These are phyloP conservation scores for Scaptodrosophila latifasciaeformis DNA, from an alignment of 2,888 invertebrate species.

Conservation along the genomic window DNA sequence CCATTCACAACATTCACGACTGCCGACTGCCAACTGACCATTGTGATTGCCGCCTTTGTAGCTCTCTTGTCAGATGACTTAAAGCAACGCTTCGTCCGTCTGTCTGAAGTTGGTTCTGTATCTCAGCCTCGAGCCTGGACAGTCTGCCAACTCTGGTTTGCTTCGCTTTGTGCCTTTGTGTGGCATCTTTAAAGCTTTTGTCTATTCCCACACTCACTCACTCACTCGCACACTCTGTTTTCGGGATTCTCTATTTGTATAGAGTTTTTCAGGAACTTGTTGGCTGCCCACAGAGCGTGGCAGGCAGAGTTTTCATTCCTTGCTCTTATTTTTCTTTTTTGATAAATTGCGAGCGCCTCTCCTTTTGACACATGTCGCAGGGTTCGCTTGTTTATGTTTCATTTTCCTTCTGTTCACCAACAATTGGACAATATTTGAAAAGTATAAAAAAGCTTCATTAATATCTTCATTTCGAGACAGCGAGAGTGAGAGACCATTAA, in stretches of 20 bases:
- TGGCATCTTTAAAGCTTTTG: constrained; percentile 37
- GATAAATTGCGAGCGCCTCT: constrained; percentile 65
- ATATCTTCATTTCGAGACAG: too few species aligned
- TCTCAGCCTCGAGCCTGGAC: constrained; percentile 16
- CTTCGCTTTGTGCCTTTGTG: constrained; percentile 26
- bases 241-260: background rate
- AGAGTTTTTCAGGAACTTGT: too few species aligned
- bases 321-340: constrained; percentile 55
- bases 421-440: too few species aligned
- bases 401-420: too few species aligned
- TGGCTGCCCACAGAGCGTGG: too few species aligned
- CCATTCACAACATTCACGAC: background rate
- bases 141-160: too few species aligned
- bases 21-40: constrained; percentile 32
- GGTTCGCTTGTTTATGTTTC: too few species aligned
- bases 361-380: constrained; percentile 68
- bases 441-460: too few species aligned
- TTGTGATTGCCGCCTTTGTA: constrained; percentile 33
- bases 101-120: constrained; percentile 35
- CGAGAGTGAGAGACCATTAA: too few species aligned
- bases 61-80: background rate
- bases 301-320: too few species aligned
- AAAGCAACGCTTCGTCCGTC: background rate
- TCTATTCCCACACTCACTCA: constrained; percentile 5
- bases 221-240: background rate